These are phyloP conservation scores for Pandemis heparana DNA, from an alignment of 2,888 invertebrate species.

Conservation along the genomic window DNA sequence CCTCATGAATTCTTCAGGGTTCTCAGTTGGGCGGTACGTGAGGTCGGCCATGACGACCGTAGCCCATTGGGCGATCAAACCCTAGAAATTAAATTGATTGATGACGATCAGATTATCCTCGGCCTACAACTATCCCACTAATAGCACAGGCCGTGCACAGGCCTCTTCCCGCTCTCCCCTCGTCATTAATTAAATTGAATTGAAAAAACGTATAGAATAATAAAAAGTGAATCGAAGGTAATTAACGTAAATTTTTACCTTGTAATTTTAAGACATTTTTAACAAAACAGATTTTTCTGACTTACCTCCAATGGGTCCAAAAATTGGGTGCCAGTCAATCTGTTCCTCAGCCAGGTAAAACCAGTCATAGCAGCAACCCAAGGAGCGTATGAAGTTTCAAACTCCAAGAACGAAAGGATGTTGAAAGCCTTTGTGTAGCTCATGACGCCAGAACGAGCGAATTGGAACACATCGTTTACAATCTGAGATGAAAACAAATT, in stretches of 20 bases:
- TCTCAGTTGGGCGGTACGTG: constrained; percentile 55
- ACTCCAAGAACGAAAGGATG: constrained; percentile 88
- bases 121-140: neutral
- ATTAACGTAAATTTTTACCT: too few relatives aligned
- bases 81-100: constrained; percentile 49
- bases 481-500: constrained; percentile 64
- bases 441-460: constrained; percentile 89
- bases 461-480: constrained; percentile 92
- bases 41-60: constrained; percentile 58
- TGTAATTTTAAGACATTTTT: too few relatives aligned
- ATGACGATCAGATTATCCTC: too few relatives aligned
- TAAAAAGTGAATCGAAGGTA: too few relatives aligned
- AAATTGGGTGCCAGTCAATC: constrained; percentile 60
- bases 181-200: too few relatives aligned
- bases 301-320: constrained; percentile 60
- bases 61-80: constrained; percentile 61
- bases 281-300: constrained; percentile 3
- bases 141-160: too few relatives aligned
- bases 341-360: constrained; percentile 80
- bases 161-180: too few relatives aligned
- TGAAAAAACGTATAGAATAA: too few relatives aligned
- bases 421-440: constrained; percentile 87
- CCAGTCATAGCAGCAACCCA: constrained; percentile 89
- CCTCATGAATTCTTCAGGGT: constrained; percentile 66
- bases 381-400: constrained; percentile 90